Evolutionary conservation across 1,140 invertebrate species (phyloP), one percentile per base, ranked within the genome.

Genomic region (Branchinecta lynchi): DNA sequence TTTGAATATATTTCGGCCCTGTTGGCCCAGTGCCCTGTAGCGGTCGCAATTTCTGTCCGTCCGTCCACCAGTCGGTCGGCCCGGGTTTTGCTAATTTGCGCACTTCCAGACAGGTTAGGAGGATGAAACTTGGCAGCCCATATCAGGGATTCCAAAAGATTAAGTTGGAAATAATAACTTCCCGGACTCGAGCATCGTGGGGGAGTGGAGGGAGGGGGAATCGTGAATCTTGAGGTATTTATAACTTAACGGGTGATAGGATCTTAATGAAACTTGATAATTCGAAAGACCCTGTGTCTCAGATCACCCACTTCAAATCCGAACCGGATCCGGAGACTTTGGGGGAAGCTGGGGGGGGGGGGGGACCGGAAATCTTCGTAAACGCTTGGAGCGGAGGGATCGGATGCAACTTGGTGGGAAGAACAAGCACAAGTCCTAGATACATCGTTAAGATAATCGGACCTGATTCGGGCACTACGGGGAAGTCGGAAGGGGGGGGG

Each of bases 81-180:
- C n/a, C 46, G 9, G 46, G 46, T 51, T 51, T 51, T 51, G 46
- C 46, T 51, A 51, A n/a, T 51, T 51, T 51, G n/a, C 9, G 46
- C 46, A n/a, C 46, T 51, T 51, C 46, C 46, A 51, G 46, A 51
- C n/a, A 51, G n/a, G 46, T n/a, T 51, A 51, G 46, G 46, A 51
- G 9, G 46, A 51, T 51, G 46, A 51, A 51, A 51, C n/a, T 51
- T 9, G 46, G 46, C 46, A 51, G 46, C 9, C n/a, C 46, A n/a
- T 51, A 51, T 51, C 46, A 51, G 46, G 46, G n/a, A 51, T n/a
- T n/a, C 9, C 9, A 51, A 9, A 9, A 51, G 46, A 51, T 51
- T 51, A 51, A 51, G n/a, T 51, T 51, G 9, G 46, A 51, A 51
- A 51, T 51, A n/a, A n/a, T 51, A 9, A n/a, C n/a, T 51, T 9